phyloP scores from a whole-genome alignment of 2,797 vertebrate genomes.

The Siniperca undulata region DNA sequence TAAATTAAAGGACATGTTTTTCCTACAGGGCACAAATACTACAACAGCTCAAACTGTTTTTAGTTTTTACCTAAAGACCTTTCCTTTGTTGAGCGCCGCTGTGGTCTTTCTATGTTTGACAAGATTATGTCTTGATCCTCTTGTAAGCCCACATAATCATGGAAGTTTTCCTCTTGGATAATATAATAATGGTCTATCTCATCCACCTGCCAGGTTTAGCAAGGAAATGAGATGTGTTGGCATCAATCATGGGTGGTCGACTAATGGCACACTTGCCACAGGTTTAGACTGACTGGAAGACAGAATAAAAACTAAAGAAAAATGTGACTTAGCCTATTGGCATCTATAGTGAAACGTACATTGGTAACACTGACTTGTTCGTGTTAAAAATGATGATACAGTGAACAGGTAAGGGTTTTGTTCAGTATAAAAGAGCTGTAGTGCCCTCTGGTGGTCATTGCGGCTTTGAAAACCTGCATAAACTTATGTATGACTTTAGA shows the following conservation, averaged over 20 bases:
- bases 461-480: background rate
- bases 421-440: background rate
- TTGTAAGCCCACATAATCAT: slow-evolving; percentile 44
- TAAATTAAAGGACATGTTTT: background rate
- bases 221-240: slow-evolving; percentile 55
- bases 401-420: background rate
- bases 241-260: slow-evolving; percentile 48
- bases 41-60: background rate
- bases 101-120: slow-evolving; percentile 22
- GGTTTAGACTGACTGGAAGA: background rate
- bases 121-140: slow-evolving; percentile 42
- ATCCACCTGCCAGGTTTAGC: slow-evolving; percentile 51
- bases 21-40: background rate
- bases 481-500: background rate
- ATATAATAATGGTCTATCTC: slow-evolving; percentile 58
- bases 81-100: background rate
- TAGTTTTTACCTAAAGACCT: too few relatives aligned
- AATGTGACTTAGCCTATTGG: background rate
- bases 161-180: slow-evolving; percentile 47
- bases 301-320: background rate
- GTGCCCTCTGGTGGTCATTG: slow-evolving; percentile 57
- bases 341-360: background rate
- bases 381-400: background rate
- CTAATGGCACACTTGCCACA: background rate
- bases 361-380: background rate